A percentile compares a stretch with the other conserved stretches of the same genome.
These are phyloP conservation scores for Tipula helvola DNA, from an alignment of 2,888 invertebrate species.

Conservation along the genomic window DNA sequence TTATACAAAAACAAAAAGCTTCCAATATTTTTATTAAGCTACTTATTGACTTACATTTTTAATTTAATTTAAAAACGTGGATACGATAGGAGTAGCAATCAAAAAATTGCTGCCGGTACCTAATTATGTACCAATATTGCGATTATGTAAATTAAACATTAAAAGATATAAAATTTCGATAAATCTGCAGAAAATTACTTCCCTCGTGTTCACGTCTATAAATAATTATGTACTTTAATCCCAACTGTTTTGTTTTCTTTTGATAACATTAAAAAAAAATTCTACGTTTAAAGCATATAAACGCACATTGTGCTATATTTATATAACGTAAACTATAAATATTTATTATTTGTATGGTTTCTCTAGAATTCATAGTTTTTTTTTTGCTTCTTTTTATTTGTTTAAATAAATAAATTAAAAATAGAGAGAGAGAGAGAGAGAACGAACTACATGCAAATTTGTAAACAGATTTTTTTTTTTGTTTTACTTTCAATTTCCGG, in stretches of 20 bases:
- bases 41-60: too few species aligned
- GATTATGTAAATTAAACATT: not conserved
- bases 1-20: too few species aligned
- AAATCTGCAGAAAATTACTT: too few species aligned
- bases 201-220: too few species aligned
- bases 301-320: not conserved
- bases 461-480: not conserved
- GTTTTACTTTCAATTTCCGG: slow-evolving; percentile 4
- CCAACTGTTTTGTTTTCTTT: not conserved
- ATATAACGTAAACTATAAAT: not conserved
- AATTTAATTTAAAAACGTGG: too few species aligned
- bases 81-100: too few species aligned
- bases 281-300: not conserved
- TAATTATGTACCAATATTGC: too few species aligned
- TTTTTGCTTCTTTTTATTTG: not conserved
- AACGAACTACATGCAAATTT: not conserved
- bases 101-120: too few species aligned
- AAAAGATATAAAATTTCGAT: too few species aligned
- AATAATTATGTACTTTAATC: not conserved
- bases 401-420: not conserved
- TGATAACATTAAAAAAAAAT: not conserved
- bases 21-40: too few species aligned
- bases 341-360: not conserved
- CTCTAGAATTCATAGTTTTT: not conserved
- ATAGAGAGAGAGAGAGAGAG: not conserved